Percentiles rank a stretch among this genome's conserved stretches.
These are phyloP conservation scores for Bombus cullumanus DNA, from an alignment of 1,140 invertebrate genomes.

Conservation along the genomic window DNA sequence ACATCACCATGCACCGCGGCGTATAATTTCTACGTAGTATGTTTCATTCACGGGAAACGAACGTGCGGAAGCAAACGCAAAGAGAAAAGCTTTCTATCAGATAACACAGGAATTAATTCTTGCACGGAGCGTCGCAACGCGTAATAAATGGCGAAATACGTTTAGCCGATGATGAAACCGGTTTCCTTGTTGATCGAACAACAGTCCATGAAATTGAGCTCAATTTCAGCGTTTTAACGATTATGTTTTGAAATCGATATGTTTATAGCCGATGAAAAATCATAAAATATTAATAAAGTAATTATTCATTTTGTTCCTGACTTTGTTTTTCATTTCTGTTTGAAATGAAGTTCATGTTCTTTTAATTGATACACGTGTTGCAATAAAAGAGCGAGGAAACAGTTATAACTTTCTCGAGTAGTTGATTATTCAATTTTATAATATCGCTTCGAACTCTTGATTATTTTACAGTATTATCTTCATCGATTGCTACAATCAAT, in stretches of 20 bases:
- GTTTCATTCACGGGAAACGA: not conserved
- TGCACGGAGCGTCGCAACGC: not conserved
- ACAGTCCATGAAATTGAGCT: constrained; percentile 1
- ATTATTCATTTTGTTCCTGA: not conserved
- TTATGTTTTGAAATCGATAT: not conserved
- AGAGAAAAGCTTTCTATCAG: constrained; percentile 22
- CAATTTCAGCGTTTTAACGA: not conserved
- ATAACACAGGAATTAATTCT: constrained; percentile 14
- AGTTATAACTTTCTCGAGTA: constrained; percentile 10
- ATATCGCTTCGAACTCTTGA: constrained; percentile 53
- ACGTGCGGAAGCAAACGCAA: not conserved
- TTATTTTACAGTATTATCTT: not conserved
- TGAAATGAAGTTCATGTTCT: not conserved
- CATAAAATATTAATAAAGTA: not conserved
- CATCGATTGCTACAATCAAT: not conserved
- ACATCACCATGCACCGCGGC: not conserved
- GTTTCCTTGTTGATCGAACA: constrained; percentile 21
- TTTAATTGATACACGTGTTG: not conserved
- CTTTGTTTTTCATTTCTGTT: too few relatives aligned
- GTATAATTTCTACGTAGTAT: not conserved
- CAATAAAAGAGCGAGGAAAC: not conserved
- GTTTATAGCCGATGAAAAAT: not conserved
- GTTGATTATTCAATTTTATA: constrained; percentile 49
- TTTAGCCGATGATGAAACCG: constrained; percentile 12
- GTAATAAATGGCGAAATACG: constrained; percentile 14